Evolutionary conservation across 2,797 vertebrate species (phyloP), one percentile per base, ranked within the genome.

Genomic region (Hydrophis major): DNA sequence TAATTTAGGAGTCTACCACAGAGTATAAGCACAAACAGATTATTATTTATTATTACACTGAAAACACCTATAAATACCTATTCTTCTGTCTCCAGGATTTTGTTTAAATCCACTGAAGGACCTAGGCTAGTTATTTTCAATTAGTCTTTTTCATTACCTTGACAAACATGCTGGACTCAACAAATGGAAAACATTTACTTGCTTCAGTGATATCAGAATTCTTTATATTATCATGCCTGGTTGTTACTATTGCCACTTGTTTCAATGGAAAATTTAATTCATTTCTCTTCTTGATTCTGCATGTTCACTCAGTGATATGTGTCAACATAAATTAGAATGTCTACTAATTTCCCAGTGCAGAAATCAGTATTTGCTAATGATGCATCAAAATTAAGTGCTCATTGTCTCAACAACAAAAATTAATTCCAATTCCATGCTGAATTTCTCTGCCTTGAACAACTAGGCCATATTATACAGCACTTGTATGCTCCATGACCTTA

Each of bases 61-160:
- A 94, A 93, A 93, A 92, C 61, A 86, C 10, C 28, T 8, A 91
- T 91, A 88, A 47, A 53, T 92, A 66, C 37, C 20, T 47, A 60
- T 56, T 92, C 27, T 3, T 0, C 47, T 16, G 78, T 91, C 92
- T 94, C 66, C 42, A 94, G 86, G 90, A 94, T 93, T 88, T 60
- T 90, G 93, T 90, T 53, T 10, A 1, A n/a, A 88, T 88, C 86
- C n/a, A 86, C 0, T 87, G 89, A 95, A 94, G 92, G 83, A 94
- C 96, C 89, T 74, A 53, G n/a, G 25, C 16, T 83, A 61, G 63
- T 6, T 95, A 92, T 95, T 96, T 69, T 91, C 94, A 16, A 90
- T 60, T 92, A 92, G 93, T 61, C 83, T 60, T 92, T 93, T 89
- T 60, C 78, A 18, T 42, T 93, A 22, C 14, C 14, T 78, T 0